These are phyloP conservation scores for Loxodonta africana DNA, from an alignment of 2,113 vertebrate species.

Conservation along the genomic window DNA sequence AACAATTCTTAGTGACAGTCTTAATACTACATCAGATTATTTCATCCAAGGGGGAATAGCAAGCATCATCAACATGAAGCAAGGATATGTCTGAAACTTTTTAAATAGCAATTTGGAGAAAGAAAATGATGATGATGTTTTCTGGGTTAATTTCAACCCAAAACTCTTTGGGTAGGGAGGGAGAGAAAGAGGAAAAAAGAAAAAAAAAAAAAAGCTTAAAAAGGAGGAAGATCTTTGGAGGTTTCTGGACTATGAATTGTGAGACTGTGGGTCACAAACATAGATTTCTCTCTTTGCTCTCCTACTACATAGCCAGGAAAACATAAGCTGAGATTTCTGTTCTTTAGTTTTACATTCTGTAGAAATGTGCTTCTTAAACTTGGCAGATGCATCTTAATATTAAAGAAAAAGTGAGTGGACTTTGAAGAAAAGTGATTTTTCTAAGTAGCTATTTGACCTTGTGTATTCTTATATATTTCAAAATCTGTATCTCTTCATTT, in stretches of 20 bases:
- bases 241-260: neutral
- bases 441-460: neutral
- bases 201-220: neutral
- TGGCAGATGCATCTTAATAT: neutral
- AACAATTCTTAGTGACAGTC: constrained; percentile 89
- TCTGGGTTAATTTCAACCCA: neutral
- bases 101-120: constrained; percentile 62
- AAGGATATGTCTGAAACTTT: constrained; percentile 74
- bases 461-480: neutral
- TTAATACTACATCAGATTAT: constrained; percentile 88
- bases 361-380: neutral
- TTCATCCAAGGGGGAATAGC: constrained; percentile 78
- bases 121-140: constrained; percentile 60
- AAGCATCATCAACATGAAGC: constrained; percentile 75
- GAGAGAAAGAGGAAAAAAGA: too few relatives aligned
- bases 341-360: neutral
- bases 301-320: neutral
- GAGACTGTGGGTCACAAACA: neutral
- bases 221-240: neutral
- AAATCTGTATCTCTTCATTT: neutral
- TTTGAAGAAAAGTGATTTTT: neutral
- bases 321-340: neutral
- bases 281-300: neutral
- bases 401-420: neutral
- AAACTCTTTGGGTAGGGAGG: neutral